These are phyloP conservation scores for Athalia cordata DNA, from an alignment of 2,888 invertebrate genomes.

Conservation along the genomic window DNA sequence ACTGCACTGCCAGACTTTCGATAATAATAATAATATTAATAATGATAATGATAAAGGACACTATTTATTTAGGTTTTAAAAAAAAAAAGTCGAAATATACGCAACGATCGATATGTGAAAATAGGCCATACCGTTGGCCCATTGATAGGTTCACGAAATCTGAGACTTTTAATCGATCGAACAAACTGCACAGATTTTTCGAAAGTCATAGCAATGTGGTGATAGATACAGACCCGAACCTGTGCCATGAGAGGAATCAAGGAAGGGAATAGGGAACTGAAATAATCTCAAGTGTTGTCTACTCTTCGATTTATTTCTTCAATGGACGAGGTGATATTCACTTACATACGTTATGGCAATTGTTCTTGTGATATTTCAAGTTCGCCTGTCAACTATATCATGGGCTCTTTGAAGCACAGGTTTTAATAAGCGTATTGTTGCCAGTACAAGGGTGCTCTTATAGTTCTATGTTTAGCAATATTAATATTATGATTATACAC, in stretches of 20 bases:
- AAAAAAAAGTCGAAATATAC: not conserved
- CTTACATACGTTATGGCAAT: not conserved
- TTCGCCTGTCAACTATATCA: not conserved
- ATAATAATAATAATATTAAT: not conserved
- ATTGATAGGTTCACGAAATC: constrained; percentile 16
- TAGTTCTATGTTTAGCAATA: constrained; percentile 15
- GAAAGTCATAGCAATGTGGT: not conserved
- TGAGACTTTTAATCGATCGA: not conserved
- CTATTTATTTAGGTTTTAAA: constrained; percentile 18
- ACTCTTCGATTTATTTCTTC: not conserved
- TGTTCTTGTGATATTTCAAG: constrained; percentile 7
- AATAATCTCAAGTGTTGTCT: constrained; percentile 16
- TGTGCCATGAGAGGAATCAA: constrained; percentile 27
- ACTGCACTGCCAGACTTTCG: constrained; percentile 12
- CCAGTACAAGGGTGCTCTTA: constrained; percentile 44
- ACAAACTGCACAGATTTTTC: constrained; percentile 12
- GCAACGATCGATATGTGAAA: constrained; percentile 5
- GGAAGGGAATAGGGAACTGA: not conserved
- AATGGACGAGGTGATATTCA: not conserved
- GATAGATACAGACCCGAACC: constrained; percentile 15
- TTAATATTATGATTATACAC: not conserved
- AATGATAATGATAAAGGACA: not conserved
- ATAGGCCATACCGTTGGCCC: not conserved
- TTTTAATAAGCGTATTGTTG: constrained; percentile 35
- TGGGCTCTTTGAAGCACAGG: constrained; percentile 36